Evolutionary conservation across 2,797 vertebrate genomes (phyloP).

Genomic region (Paratrypauchen microcephalus): DNA sequence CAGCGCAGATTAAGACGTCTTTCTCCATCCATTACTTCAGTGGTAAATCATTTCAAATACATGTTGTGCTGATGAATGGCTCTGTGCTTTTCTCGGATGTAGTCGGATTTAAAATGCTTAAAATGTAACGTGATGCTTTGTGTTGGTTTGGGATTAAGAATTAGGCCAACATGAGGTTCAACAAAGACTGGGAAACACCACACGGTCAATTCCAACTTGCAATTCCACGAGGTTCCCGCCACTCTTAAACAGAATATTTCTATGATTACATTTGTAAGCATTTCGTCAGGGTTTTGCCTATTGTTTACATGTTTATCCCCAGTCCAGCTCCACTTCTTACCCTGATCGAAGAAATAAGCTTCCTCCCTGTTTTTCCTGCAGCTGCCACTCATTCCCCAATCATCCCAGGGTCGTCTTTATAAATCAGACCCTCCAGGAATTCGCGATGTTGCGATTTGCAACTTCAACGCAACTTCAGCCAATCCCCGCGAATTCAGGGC

Average conservation of each 20-base stretch:
- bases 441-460: too few relatives aligned
- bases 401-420: too few relatives aligned
- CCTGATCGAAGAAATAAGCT: too few relatives aligned
- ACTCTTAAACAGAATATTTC: constrained; percentile 52
- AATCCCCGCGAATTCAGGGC: too few relatives aligned
- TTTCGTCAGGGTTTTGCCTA: too few relatives aligned
- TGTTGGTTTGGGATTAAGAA: background rate
- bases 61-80: background rate
- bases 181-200: background rate
- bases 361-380: too few relatives aligned
- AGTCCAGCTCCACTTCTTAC: too few relatives aligned
- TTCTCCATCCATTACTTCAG: constrained; percentile 31
- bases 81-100: background rate
- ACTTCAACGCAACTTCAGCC: too few relatives aligned
- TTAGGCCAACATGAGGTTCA: background rate
- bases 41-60: background rate
- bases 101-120: background rate
- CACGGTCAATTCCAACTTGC: background rate
- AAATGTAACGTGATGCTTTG: constrained; percentile 2
- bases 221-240: constrained; percentile 14
- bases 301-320: too few relatives aligned
- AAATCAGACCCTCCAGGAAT: too few relatives aligned
- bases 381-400: too few relatives aligned
- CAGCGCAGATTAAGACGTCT: constrained; percentile 64
- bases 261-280: too few relatives aligned